Base-by-base conservation (phyloP, 1,140 invertebrate genomes). In the Dolichoris vasculosae region DNA sequence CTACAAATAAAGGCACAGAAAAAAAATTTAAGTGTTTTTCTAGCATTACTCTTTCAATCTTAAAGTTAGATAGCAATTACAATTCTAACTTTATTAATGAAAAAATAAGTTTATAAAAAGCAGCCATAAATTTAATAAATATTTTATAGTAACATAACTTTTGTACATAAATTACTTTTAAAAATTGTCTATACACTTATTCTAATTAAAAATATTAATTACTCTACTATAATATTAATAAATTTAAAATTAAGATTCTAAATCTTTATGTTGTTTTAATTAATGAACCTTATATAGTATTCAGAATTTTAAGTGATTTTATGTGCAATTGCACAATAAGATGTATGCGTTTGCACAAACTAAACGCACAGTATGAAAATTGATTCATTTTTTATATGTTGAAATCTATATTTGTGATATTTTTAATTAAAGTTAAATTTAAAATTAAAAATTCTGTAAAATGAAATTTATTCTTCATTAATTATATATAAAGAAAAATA, bases 201-300 rank as follows among this genome's bases (percentile, higher is more conserved):
- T 6, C 6, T 67, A 67, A 67, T 67, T 67, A 67, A 67, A 67
- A 67, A 78, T 59, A 59, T 46, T 23, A 46, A 73, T 73, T 46
- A 73, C 71, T 43, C 8, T 40, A 43, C 71, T 43, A 73, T 55
- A 59, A 3, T 63, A 43, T 67, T 64, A n/a, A 67, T 9, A 80
- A 40, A 55, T 55, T 77, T 55, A 43, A 59, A 23, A 64, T 46
- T 4, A 26, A 35, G 51, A 43, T 80, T 67, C n/a, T 55, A 69
- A 81, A 43, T 35, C 63, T 26, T 17, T 55, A 73, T 73, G 13
- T 48, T 48, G n/a, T 73, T 82, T 82, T 82, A 82, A 82, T 82
- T 71, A 82, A 82, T 82, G 69, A 69, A 32, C 48, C 67, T 82
- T 55, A 13, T 40, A 17, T 20, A 32, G 80, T 59, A 55, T 55